Conservation (phyloP, 2,888 invertebrate genomes). For the Chirona hameri region DNA sequence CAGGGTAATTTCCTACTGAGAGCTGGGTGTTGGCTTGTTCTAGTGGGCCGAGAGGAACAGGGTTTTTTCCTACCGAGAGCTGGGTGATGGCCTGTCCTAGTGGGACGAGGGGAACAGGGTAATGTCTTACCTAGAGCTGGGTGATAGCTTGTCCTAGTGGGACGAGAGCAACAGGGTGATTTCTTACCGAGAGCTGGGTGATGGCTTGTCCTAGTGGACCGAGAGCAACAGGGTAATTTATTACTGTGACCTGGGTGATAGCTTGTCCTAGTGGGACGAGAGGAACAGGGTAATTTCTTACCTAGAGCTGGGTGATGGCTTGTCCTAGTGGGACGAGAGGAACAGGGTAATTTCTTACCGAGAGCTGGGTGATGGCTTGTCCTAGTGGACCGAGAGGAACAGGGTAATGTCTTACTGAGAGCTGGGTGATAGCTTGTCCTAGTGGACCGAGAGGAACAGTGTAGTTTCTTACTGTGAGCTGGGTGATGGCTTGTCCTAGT, state of each 20-base stretch:
- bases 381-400: too few relatives aligned
- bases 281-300: too few relatives aligned
- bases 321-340: neutral
- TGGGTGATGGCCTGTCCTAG: neutral
- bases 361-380: neutral
- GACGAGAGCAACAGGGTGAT: too few relatives aligned
- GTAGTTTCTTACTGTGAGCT: neutral
- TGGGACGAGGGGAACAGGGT: neutral
- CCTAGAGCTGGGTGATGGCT: neutral
- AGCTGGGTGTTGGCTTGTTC: neutral
- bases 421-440: neutral
- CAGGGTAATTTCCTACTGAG: neutral
- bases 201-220: neutral
- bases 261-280: neutral
- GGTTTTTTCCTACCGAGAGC: too few relatives aligned
- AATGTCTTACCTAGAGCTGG: neutral
- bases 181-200: too few relatives aligned
- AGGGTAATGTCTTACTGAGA: too few relatives aligned
- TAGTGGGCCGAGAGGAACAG: too few relatives aligned
- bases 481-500: neutral
- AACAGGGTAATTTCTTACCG: neutral
- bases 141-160: neutral
- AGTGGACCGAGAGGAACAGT: neutral
- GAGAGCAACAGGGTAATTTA: neutral
- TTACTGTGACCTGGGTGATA: neutral